Conservation (phyloP, 2,888 invertebrate species). For the Trachelus iudaicus region DNA sequence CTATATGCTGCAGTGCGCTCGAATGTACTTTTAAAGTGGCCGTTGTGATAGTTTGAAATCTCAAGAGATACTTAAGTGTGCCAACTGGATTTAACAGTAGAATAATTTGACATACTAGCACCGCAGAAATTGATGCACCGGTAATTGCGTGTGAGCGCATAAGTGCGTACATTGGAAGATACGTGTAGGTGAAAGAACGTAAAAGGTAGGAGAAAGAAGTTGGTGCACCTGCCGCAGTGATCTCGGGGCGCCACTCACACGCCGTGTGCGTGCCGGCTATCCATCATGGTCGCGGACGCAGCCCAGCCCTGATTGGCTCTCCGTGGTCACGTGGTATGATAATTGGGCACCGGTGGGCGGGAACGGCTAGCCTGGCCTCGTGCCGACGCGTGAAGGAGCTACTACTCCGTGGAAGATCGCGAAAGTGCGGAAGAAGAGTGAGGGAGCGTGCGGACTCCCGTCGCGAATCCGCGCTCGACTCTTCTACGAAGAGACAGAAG, state of each 20-base stretch:
- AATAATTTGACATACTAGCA: not conserved
- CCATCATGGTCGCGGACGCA: conserved; percentile 73
- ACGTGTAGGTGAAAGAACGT: not conserved
- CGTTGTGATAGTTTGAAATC: not conserved
- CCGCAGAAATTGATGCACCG: not conserved
- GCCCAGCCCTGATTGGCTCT: conserved; percentile 61
- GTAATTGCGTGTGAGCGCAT: not conserved
- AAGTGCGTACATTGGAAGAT: not conserved
- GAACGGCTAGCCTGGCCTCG: conserved; percentile 50
- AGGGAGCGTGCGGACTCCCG: not conserved
- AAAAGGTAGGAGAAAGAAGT: conserved; percentile 36
- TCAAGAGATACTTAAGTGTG: not conserved
- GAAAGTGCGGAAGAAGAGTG: conserved; percentile 32
- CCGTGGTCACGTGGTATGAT: conserved; percentile 73
- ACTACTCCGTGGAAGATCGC: conserved; percentile 35
- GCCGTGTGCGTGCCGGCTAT: conserved; percentile 65
- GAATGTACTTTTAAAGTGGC: not conserved
- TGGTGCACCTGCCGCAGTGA: conserved; percentile 62
- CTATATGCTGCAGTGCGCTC: not conserved
- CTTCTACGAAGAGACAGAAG: not conserved
- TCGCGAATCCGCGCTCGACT: not conserved
- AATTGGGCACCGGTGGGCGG: conserved; percentile 72
- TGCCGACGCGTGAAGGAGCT: conserved; percentile 15
- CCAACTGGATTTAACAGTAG: not conserved
- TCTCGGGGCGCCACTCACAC: conserved; percentile 59